Evolutionary conservation across 30 jellyfish, hydroid and myxozoan genomes (phyloP), one percentile per base, ranked within the genome.

Genomic region (Catostylus mosaicus): DNA sequence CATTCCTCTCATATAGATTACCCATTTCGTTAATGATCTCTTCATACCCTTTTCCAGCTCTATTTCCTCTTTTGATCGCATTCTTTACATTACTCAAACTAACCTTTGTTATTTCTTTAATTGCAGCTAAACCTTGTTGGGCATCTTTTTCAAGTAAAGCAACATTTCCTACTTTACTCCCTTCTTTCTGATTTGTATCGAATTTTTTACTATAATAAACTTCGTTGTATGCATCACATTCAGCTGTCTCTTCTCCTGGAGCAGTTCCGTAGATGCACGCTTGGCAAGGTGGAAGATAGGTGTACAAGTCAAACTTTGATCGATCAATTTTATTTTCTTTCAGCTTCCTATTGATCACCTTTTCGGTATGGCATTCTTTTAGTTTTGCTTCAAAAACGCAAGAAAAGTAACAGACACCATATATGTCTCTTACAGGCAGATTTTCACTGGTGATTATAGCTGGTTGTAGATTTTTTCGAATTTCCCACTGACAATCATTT

Each of bases 401-500:
- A n/a, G 71, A 10, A 57, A 57, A 57, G n/a, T 6, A 57, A n/a
- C 71, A 57, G 71, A 6, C n/a, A 8, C 71, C 71, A 5, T 57
- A 6, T 10, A 57, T 24, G n/a, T 57, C 71, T 57, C 34, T 27
- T 8, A 57, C 34, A 57, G 71, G 71, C 34, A 57, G 24, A 57
- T 57, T n/a, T n/a, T 27, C 71, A 8, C 8, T 57, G 8, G 6
- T 11, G 11, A 27, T 6, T 22, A 5, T 22, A 5, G 6, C 34
- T 57, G 11, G 71, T 57, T 10, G 11, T 10, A 19, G n/a, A 57
- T 57, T 27, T 57, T 57, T n/a, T 11, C 11, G 11, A 19, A 57
- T 57, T n/a, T 57, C n/a, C 71, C 71, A 57, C 24, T 57, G 71
- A n/a, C 71, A 57, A 57, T 57, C n/a, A 8, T 24, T 24, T n/a